Evolutionary conservation across 2,888 invertebrate genomes (phyloP), one percentile per base, ranked within the genome.

Genomic region (Pseudoips prasinana): DNA sequence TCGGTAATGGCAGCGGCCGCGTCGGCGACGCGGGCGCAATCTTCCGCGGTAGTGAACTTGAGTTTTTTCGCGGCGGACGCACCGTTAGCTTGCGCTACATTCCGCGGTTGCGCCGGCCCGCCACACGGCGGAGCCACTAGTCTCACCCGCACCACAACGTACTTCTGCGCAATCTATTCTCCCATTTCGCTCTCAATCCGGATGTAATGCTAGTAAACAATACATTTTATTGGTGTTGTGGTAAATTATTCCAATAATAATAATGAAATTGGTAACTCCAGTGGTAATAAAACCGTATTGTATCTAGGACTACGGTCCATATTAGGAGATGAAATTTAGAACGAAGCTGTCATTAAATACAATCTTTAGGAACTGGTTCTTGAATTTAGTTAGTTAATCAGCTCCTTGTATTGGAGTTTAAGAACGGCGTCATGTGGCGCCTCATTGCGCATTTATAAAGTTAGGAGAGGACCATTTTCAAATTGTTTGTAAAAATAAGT

Each of bases 21-120:
- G n/a, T n/a, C n/a, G n/a, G n/a, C n/a, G n/a, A 58, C 58, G 67
- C 64, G 64, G 57, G 79, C 73, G 86, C 87, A 85, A 85, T 86
- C 84, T 85, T 84, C 83, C 87, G 75, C 80, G 86, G 81, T 86
- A 87, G 85, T 86, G 87, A 88, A 88, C 87, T 87, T 88, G 85
- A 77, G 77, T 85, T 85, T 86, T 87, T 88, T 84, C 77, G 79
- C 81, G 54, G 72, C 70, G 72, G 68, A 66, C 66, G 68, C 72
- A 85, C 86, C 86, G 86, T 87, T 87, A 87, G 66, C 62, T 77
- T 82, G 87, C 60, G 83, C 88, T 81, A 87, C 84, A 87, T 88
- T 84, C 86, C 84, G 79, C 76, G 71, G 82, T 81, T 74, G 69
- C 57, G 64, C 63, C 65, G 48, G 42, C 55, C 60, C 46, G 51